Base-by-base conservation (phyloP, 2,888 invertebrate genomes). In the Nomada ruficornis region DNA sequence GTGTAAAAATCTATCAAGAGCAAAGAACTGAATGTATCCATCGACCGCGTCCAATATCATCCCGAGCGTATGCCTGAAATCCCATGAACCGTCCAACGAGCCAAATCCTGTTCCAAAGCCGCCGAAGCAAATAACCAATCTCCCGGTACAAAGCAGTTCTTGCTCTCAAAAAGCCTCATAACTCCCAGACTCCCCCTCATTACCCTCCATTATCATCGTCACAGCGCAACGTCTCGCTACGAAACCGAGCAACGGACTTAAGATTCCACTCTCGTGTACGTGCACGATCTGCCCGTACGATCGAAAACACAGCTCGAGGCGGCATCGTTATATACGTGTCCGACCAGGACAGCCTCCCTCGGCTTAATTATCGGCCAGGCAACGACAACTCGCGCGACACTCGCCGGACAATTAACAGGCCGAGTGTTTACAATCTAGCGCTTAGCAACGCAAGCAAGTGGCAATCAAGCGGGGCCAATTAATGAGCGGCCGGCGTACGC, bases 341-440 rank as follows among this genome's bases (percentile, higher is more conserved):
- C 75, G 75, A 52, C 62, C 36, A 70, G 62, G 7, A 7, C 7
- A 36, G 36, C 36, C 36, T 36, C 36, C 0, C 36, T 36, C 54
- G 71, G 85, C 77, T 87, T 86, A 87, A 86, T 86, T 87, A 86
- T 87, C 80, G 87, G 80, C 84, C 86, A 67, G 59, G 77, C 77
- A 72, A 75, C 83, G 80, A 79, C 73, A 82, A 86, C 76, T 85
- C 88, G 87, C 88, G 88, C 84, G 85, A 86, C 86, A 84, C 83
- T 84, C 86, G 86, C 79, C 82, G 85, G 86, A 89, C 88, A 90
- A 91, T 92, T 91, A 92, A 86, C 86, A 80, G 70, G 80, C 88
- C 80, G 87, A 91, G 90, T 91, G 91, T 92, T 92, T 92, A 90
- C 91, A 91, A 91, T 91, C 90, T 90, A 91, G 87, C 88, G 88